Evolutionary conservation across 35 echinoderm and acorn worm genomes (phyloP).

Genomic region (Apostichopus japonicus): DNA sequence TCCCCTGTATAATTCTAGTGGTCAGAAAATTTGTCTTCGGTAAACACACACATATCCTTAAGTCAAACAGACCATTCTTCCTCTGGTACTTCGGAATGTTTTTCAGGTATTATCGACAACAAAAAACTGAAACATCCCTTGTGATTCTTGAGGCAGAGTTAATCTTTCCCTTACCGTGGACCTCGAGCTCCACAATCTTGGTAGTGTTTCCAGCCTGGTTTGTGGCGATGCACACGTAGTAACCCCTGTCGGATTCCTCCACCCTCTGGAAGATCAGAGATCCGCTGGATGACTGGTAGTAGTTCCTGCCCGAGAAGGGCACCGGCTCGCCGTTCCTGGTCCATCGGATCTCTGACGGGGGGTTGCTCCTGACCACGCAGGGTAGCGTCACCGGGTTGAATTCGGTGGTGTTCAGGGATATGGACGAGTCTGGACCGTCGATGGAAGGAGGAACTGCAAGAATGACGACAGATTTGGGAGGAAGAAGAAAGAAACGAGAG

Average conservation of each 20-base stretch:
- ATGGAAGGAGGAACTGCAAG: constrained; percentile 70
- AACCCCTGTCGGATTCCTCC: constrained; percentile 53
- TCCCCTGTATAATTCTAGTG: too few species aligned
- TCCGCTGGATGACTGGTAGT: constrained; percentile 56
- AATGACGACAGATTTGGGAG: background rate
- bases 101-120: too few species aligned
- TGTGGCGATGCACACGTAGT: constrained; percentile 77
- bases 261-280: constrained; percentile 65
- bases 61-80: too few species aligned
- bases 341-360: constrained; percentile 77
- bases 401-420: constrained; percentile 63
- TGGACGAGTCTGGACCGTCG: constrained; percentile 33
- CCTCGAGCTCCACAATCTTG: constrained; percentile 61
- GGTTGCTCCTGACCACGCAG: constrained; percentile 68
- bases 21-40: too few species aligned
- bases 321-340: constrained; percentile 63
- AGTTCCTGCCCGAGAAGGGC: constrained; percentile 50
- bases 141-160: too few species aligned
- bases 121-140: too few species aligned
- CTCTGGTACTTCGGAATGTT: too few species aligned
- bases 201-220: constrained; percentile 86
- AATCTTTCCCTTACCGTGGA: constrained; percentile 57
- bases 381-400: constrained; percentile 62
- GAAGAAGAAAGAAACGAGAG: background rate
- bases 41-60: too few species aligned